Evolutionary conservation across 1,140 invertebrate species (phyloP).

Genomic region (Atta cephalotes): DNA sequence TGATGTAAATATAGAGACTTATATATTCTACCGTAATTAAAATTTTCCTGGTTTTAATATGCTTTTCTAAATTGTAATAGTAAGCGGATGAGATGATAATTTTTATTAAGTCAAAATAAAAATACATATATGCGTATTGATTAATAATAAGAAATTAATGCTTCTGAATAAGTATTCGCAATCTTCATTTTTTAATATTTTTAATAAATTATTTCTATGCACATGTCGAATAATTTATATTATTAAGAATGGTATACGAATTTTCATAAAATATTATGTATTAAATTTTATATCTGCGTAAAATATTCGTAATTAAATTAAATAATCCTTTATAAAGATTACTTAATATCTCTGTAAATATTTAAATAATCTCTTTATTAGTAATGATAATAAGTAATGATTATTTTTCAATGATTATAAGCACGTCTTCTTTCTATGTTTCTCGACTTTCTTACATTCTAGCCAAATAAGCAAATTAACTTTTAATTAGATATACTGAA

Average conservation of each 20-base stretch:
- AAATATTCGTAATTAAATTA: conserved; percentile 20
- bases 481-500: conserved; percentile 31
- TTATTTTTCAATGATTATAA: neutral
- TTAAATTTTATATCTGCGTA: neutral
- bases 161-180: neutral
- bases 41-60: conserved; percentile 4
- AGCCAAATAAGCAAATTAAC: conserved; percentile 35
- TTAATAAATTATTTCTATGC: neutral
- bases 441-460: neutral
- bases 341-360: neutral
- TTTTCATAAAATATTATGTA: conserved; percentile 3
- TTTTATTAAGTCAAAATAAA: conserved; percentile 13
- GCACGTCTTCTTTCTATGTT: neutral
- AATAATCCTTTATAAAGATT: neutral
- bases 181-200: conserved; percentile 9
- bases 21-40: neutral
- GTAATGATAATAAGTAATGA: neutral
- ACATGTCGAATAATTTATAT: neutral
- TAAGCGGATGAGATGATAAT: too few relatives aligned
- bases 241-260: neutral
- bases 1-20: neutral
- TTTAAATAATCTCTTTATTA: too few relatives aligned
- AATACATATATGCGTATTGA: neutral
- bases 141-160: conserved; percentile 8
- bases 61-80: neutral